Conservation (phyloP, 2,888 invertebrate species). For the Heliconius ethilla region DNA sequence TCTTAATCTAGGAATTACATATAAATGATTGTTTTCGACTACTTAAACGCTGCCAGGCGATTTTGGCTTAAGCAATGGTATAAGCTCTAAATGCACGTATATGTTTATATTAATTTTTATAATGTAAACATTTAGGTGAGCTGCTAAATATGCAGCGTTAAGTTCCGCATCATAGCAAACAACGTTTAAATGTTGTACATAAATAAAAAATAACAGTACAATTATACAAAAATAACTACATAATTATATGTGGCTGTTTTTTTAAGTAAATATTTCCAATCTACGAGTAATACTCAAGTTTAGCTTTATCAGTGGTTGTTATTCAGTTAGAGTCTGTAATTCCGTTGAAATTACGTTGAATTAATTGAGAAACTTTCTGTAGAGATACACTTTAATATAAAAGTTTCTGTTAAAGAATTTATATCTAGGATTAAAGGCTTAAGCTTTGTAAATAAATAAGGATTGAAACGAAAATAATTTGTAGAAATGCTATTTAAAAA, state of each 20-base stretch:
- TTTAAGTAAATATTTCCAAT: background rate
- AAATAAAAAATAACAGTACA: background rate
- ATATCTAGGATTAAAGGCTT: background rate
- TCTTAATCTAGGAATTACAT: background rate
- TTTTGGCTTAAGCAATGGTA: background rate
- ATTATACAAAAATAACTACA: background rate
- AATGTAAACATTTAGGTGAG: too few relatives aligned
- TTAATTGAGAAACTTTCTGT: constrained; percentile 17
- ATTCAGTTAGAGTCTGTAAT: constrained; percentile 12
- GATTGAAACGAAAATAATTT: background rate
- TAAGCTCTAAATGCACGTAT: too few relatives aligned
- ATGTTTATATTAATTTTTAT: background rate
- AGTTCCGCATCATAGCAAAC: too few relatives aligned
- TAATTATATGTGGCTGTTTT: background rate
- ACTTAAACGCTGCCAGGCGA: background rate
- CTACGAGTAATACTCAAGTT: background rate
- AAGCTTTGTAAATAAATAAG: background rate
- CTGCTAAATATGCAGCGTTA: too few relatives aligned
- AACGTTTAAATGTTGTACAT: too few relatives aligned
- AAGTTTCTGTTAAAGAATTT: background rate
- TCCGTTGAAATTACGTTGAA: constrained; percentile 9
- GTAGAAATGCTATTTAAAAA: too few relatives aligned
- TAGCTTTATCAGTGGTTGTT: constrained; percentile 7
- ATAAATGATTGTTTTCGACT: background rate
- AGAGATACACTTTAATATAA: constrained; percentile 7